Evolutionary conservation across 2,797 vertebrate species (phyloP), one percentile per base, ranked within the genome.

Genomic region (Aeoliscus strigatus): DNA sequence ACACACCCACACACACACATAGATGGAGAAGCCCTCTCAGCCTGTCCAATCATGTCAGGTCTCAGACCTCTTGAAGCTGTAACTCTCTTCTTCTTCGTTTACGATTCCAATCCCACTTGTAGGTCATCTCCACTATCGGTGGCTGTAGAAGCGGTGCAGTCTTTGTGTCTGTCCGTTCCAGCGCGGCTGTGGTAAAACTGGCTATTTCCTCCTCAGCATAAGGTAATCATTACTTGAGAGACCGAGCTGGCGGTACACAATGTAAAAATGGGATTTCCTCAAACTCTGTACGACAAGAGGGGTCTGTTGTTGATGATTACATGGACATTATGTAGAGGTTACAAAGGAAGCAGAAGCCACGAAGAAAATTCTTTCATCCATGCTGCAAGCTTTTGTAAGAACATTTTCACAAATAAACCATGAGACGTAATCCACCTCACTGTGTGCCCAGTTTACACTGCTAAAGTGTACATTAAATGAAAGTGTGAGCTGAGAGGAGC

Each of bases 181-280:
- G 60, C 54, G 38, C 48, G 73, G 66, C 76, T 75, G 71, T 72
- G 70, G 73, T 73, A 61, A 61, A 60, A 48, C 42, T 60, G 70
- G 68, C 79, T 70, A 61, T 75, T 82, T 80, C 70, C 66, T 70
- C 45, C 56, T 51, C 54, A 15, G 65, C 84, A 86, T 75, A 77
- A 83, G 75, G 80, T 72, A 77, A 73, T 73, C 71, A 85, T 86
- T 83, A 84, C 50, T 75, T 17, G 46, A 64, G 50, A 75, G 68
- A 66, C 41, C 29, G 60, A 73, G 63, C 59, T 80, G 74, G 73
- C 74, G 71, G 73, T 32, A 40, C 50, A 26, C 35, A 24, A 65
- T n/a, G n/a, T n/a, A n/a, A 57, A 72, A 67, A 64, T 60, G 58
- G 74, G 66, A 74, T 70, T 66, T 72, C 74, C 70, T 80, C 28